Conservation (phyloP, 2,113 vertebrate genomes). For the Illadopsis cleaveri region DNA sequence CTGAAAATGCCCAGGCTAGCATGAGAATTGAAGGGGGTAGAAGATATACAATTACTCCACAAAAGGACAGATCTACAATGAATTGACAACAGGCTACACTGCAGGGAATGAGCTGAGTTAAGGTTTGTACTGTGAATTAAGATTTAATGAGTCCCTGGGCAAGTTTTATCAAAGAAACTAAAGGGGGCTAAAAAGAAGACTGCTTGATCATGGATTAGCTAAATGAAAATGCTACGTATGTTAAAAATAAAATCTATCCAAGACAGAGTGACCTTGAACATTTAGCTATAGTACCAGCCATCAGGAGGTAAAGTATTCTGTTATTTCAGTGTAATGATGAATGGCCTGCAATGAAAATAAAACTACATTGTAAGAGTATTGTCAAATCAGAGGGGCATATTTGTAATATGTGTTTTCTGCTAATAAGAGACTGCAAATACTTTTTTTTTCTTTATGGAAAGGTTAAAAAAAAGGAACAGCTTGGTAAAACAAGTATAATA, state of each 20-base stretch:
- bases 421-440: background rate
- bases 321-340: background rate
- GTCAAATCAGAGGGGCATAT: background rate
- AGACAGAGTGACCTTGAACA: conserved; percentile 6
- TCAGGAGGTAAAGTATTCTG: background rate
- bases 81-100: background rate
- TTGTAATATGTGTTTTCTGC: background rate
- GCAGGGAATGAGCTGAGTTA: conserved; percentile 4
- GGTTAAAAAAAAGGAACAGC: background rate
- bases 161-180: conserved; percentile 35
- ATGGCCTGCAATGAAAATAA: background rate
- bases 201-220: background rate
- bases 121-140: conserved; percentile 31
- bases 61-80: background rate
- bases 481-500: background rate
- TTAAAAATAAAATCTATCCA: conserved; percentile 3
- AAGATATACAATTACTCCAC: background rate
- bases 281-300: background rate
- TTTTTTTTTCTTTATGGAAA: background rate
- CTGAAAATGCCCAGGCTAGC: background rate
- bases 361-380: background rate
- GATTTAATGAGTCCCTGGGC: conserved; percentile 28
- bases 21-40: background rate
- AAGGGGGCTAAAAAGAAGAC: background rate
- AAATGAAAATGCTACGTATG: background rate